phyloP scores from a whole-genome alignment of 2,888 invertebrate species.

The Brachynemurus nebulosus region DNA sequence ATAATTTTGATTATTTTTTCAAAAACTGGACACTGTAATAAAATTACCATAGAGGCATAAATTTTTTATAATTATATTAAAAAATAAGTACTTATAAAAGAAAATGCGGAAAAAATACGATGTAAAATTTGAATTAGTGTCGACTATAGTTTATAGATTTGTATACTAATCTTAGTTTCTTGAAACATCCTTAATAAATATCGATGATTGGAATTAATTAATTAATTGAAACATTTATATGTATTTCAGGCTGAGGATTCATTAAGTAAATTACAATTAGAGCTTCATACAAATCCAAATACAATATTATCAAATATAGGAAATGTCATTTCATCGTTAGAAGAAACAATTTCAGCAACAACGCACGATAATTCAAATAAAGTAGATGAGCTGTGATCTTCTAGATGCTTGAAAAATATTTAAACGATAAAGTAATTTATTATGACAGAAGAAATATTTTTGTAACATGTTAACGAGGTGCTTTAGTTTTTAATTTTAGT shows the following conservation, averaged over 20 bases:
- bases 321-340: constrained; percentile 2
- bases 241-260: constrained; percentile 61
- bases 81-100: background rate
- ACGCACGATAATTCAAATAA: no score
- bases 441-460: background rate
- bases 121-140: no score
- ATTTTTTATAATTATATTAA: background rate
- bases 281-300: constrained; percentile 40
- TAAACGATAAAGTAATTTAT: no score
- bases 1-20: no score
- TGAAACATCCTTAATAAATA: constrained; percentile 6
- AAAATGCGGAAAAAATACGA: background rate
- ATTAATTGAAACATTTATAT: constrained; percentile 16
- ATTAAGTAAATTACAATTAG: constrained; percentile 53
- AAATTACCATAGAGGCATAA: no score
- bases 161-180: background rate
- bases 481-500: background rate
- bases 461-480: background rate
- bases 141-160: background rate
- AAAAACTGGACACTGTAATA: no score
- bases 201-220: background rate
- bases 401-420: no score
- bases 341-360: background rate
- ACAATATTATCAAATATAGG: constrained; percentile 35
- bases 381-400: background rate